Percentiles rank a stretch among this genome's conserved stretches.
These are phyloP conservation scores for Lampris incognitus DNA, from an alignment of 2,113 vertebrate genomes.

Conservation along the genomic window DNA sequence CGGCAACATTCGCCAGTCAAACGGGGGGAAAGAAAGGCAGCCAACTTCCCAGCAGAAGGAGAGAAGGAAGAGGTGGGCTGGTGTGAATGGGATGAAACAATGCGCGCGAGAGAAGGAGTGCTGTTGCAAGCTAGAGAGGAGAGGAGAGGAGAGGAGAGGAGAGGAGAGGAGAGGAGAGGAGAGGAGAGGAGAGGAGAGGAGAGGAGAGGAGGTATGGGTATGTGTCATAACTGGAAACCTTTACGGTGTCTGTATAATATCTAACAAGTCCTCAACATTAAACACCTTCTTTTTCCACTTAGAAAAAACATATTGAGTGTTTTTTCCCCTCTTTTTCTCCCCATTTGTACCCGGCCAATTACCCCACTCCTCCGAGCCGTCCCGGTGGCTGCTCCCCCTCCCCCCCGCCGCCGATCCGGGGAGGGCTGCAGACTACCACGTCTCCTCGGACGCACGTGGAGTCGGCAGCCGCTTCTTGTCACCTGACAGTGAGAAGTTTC, in stretches of 20 bases:
- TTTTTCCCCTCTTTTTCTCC: not conserved
- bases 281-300: constrained; percentile 47
- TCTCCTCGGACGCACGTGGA: no score
- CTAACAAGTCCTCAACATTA: constrained; percentile 45
- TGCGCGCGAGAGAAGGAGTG: constrained; percentile 71
- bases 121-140: constrained; percentile 65
- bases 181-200: constrained; percentile 38
- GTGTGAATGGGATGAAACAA: constrained; percentile 79
- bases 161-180: constrained; percentile 50
- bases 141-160: constrained; percentile 29
- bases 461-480: no score
- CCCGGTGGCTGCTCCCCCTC: no score
- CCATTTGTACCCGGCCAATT: no score
- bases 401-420: no score
- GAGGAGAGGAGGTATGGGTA: constrained; percentile 60
- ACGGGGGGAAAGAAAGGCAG: constrained; percentile 44
- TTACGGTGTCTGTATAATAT: constrained; percentile 65
- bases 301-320: constrained; percentile 40
- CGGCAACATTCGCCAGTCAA: constrained; percentile 61
- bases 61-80: constrained; percentile 74
- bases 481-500: no score
- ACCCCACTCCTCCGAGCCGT: no score
- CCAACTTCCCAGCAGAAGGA: constrained; percentile 60
- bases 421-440: no score
- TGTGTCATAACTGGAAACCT: constrained; percentile 67